Percentiles rank a stretch among this genome's conserved stretches.
phyloP scores from a whole-genome alignment of 2,797 vertebrate genomes.

The Spinus pinus region DNA sequence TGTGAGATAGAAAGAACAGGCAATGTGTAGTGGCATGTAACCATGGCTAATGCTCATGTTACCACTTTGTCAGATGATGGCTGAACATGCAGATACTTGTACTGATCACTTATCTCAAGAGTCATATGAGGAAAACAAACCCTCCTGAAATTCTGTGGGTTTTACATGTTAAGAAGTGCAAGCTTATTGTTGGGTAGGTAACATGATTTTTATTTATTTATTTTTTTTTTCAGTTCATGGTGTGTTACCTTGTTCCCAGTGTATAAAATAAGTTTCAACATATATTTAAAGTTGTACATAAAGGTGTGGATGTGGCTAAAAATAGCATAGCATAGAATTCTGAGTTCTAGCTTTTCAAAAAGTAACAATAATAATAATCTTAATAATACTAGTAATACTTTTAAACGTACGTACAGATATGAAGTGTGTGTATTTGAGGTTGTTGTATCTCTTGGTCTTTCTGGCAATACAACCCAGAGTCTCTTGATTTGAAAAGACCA shows the following conservation, averaged over 20 bases:
- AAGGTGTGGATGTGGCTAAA: not conserved
- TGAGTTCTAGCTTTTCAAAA: not conserved
- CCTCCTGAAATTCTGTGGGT: not conserved
- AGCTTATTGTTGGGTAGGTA: not conserved
- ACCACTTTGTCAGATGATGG: not conserved
- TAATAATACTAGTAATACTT: not conserved
- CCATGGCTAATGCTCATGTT: not conserved
- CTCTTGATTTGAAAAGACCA: not conserved
- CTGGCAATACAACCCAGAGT: not conserved
- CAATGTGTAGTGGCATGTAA: not conserved
- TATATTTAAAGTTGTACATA: not conserved
- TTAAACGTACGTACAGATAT: not conserved
- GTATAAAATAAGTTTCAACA: not conserved
- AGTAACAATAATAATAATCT: not conserved
- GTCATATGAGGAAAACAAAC: not conserved
- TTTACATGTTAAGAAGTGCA: not conserved
- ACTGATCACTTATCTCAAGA: not conserved
- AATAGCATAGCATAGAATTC: not conserved
- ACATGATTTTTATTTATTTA: not conserved
- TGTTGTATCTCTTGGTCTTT: not conserved
- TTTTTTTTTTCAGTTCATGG: not conserved
- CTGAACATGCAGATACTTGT: not conserved
- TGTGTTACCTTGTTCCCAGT: not conserved
- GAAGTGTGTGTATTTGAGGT: not conserved
- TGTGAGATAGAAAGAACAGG: slow-evolving; percentile 11